These are phyloP conservation scores for Sisyra terminalis DNA, from an alignment of 2,888 invertebrate genomes.

Conservation along the genomic window DNA sequence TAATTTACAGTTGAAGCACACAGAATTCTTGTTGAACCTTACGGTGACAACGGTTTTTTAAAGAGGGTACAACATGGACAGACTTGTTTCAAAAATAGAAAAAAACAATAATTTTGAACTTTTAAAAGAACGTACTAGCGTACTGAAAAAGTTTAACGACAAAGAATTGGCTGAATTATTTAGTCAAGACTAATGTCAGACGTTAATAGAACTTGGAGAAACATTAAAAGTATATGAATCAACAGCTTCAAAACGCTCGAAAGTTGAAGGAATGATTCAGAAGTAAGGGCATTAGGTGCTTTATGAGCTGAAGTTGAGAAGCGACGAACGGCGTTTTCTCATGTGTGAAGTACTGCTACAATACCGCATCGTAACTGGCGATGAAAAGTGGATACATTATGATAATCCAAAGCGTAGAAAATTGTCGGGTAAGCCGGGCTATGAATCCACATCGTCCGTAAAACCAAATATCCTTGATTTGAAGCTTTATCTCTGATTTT, in stretches of 20 bases:
- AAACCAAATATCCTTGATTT: slow-evolving; percentile 15
- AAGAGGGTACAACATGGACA: too few species aligned
- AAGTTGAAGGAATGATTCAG: neutral
- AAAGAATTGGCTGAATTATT: slow-evolving; percentile 14
- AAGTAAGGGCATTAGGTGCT: neutral
- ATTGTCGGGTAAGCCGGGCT: slow-evolving; percentile 14
- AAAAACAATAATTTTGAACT: too few species aligned
- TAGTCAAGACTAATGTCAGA: slow-evolving; percentile 14
- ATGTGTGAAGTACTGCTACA: slow-evolving; percentile 1
- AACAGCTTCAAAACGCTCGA: neutral
- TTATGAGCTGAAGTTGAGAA: neutral
- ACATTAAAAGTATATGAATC: slow-evolving; percentile 11
- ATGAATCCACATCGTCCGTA: slow-evolving; percentile 13
- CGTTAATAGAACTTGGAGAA: slow-evolving; percentile 12
- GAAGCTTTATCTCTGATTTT: slow-evolving; percentile 15
- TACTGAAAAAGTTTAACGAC: too few species aligned
- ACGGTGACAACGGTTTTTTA: too few species aligned
- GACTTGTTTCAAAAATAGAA: too few species aligned
- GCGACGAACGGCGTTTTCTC: neutral
- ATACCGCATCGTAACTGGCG: slow-evolving; percentile 8
- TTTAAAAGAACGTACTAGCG: too few species aligned
- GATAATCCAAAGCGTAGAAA: slow-evolving; percentile 7
- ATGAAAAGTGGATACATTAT: slow-evolving; percentile 8
- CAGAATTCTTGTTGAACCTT: too few species aligned
- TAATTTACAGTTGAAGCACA: too few species aligned